Evolutionary conservation across 1,140 invertebrate species (phyloP), one percentile per base, ranked within the genome.

Genomic region (Acromyrmex charruanus): DNA sequence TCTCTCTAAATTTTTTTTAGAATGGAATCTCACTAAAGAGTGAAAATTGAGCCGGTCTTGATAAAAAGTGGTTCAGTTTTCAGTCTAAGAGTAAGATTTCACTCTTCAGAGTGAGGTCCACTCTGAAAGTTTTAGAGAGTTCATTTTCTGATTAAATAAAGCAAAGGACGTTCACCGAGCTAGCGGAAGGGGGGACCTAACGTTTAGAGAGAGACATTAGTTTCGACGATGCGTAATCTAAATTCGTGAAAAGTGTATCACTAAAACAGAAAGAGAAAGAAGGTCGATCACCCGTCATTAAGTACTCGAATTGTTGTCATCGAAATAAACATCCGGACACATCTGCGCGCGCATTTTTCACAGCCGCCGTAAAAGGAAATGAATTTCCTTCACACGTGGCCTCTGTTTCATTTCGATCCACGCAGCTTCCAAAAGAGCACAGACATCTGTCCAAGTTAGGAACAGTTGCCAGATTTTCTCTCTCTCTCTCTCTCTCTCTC

Each of bases 331-430:
- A 90, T 90, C 89, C 89, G 89, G 86, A 35, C 77, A 84, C 89
- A 90, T 90, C 89, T 90, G 89, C 85, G 87, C 44, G 87, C 58
- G 61, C 65, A 74, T 91, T 88, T 92, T 87, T 87, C 88, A 84
- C 85, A 72, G 72, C 63, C 74, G 75, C 88, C 92, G 92, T 93
- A 92, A 94, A 94, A 95, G 94, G 94, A 94, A 94, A 94, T 94
- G 94, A 87, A 94, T 94, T 94, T 95, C 94, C 94, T 95, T 90
- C 89, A 92, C 94, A 95, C 93, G 93, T 95, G 94, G 89, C 93
- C 80, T 93, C 93, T 93, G 93, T 93, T 94, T 94, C 87, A 88
- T 86, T 87, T 81, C 86, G 86, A 84, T 84, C 74, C 66, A 87
- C 77, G 53, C 91, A 92, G 85, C 80, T 82, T 89, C 88, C 89